Base-by-base conservation (phyloP, 2,888 invertebrate genomes). In the Leucania comma region DNA sequence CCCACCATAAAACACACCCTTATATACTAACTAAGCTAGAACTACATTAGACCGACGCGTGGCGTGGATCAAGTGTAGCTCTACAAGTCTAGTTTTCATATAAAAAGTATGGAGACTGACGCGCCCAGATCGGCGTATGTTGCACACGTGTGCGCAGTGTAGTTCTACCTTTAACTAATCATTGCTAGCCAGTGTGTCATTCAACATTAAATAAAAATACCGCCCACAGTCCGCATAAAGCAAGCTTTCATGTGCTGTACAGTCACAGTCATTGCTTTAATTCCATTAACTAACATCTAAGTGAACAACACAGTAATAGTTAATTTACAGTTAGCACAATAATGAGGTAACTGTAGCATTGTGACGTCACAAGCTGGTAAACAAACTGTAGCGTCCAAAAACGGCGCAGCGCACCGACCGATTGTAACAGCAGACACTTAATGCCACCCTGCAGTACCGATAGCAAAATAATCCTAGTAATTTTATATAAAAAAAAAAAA, bases 301-400 rank as follows among this genome's bases (percentile, higher is more conserved):
- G 71, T 76, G 48, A 76, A 80, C 80, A 80, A 79, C 50, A 26
- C 58, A 54, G 56, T 54, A 51, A 62, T 77, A 59, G 69, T 68
- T 81, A 88, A 88, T 88, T 88, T 88, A 88, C 87, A 87, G 88
- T 87, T 87, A 86, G 78, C 74, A 72, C 87, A 86, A 86, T 90
- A 92, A 90, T 88, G 89, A 91, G 90, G 86, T 83, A 87, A 87
- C 82, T 72, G 82, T 81, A 75, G 89, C 86, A 90, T 90, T 89
- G 90, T 92, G 92, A 93, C 93, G 93, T 92, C 93, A 93, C 80
- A 62, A 62, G 83, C 77, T 76, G 86, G 89, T 89, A 88, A 90
- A 91, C 90, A 87, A 90, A 91, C 87, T 86, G 87, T 87, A 84
- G 80, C 86, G 83, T 81, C 93, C 93, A 84, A 93, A 94, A 92